Evolutionary conservation across 2,888 invertebrate species (phyloP).

Genomic region (Eupeodes latifasciatus): DNA sequence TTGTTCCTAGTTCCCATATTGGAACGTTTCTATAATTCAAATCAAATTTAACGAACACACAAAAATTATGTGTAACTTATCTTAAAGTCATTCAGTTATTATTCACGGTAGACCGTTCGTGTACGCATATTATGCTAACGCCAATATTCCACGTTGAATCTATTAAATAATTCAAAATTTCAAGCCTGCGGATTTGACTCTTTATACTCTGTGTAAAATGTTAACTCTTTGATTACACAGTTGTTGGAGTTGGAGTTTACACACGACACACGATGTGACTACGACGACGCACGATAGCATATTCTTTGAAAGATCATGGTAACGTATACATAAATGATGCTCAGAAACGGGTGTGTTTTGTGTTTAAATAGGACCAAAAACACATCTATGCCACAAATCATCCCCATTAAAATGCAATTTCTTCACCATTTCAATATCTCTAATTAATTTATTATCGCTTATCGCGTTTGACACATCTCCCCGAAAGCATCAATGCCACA

Average conservation of each 20-base stretch:
- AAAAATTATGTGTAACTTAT: conserved; percentile 10
- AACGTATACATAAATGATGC: background rate
- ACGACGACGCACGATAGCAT: conserved; percentile 22
- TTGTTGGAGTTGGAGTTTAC: background rate
- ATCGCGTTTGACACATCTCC: conserved; percentile 82
- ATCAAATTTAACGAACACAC: background rate
- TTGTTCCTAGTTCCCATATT: too few relatives aligned
- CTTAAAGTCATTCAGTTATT: conserved; percentile 15
- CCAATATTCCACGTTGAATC: conserved; percentile 35
- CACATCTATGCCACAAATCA: conserved; percentile 66
- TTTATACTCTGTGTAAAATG: background rate
- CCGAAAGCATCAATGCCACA: conserved; percentile 38
- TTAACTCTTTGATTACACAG: conserved; percentile 42
- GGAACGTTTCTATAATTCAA: too few relatives aligned
- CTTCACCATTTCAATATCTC: conserved; percentile 83
- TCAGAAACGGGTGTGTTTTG: background rate
- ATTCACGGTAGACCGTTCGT: conserved; percentile 1
- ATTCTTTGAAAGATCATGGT: conserved; percentile 9
- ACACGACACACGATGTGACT: background rate
- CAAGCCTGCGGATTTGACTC: conserved; percentile 50
- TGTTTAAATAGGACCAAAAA: conserved; percentile 14
- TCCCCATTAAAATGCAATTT: conserved; percentile 76
- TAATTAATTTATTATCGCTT: conserved; percentile 84
- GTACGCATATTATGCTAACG: background rate
- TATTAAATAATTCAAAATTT: conserved; percentile 47